Percentiles rank a stretch among this genome's conserved stretches.
Evolutionary conservation across 2,888 invertebrate genomes (phyloP).

Genomic region (Drosophila prolongata): DNA sequence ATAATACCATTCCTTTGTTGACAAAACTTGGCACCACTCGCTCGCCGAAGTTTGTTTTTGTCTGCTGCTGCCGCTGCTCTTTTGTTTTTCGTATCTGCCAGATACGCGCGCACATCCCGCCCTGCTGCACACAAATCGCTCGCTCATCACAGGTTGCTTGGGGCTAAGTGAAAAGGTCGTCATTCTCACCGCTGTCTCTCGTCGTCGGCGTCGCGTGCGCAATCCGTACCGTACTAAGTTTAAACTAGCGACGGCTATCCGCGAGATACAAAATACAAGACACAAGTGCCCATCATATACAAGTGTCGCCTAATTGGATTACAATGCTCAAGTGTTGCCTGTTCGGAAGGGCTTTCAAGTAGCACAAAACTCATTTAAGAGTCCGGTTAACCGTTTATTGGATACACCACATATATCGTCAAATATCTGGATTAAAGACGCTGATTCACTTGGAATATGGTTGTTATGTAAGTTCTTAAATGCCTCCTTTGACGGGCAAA

Average conservation of each 20-base stretch:
- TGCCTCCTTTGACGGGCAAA: neutral
- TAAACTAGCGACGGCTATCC: slow-evolving; percentile 59
- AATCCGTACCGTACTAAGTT: slow-evolving; percentile 31
- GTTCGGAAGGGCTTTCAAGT: slow-evolving; percentile 41
- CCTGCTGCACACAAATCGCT: slow-evolving; percentile 45
- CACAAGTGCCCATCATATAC: slow-evolving; percentile 15
- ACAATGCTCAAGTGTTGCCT: slow-evolving; percentile 52
- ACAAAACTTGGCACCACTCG: slow-evolving; percentile 68
- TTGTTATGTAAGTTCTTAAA: slow-evolving; percentile 77
- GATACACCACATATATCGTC: slow-evolving; percentile 13
- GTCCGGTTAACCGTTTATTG: slow-evolving; percentile 11
- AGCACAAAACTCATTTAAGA: slow-evolving; percentile 13
- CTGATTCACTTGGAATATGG: slow-evolving; percentile 75
- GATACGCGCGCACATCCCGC: slow-evolving; percentile 78
- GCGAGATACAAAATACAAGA: slow-evolving; percentile 36
- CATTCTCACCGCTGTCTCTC: slow-evolving; percentile 41
- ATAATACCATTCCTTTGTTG: slow-evolving; percentile 70
- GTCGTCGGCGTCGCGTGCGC: slow-evolving; percentile 41
- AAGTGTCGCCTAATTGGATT: slow-evolving; percentile 32
- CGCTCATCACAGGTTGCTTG: slow-evolving; percentile 73
- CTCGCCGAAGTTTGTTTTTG: slow-evolving; percentile 48
- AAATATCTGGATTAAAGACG: slow-evolving; percentile 50
- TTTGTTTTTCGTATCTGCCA: slow-evolving; percentile 65
- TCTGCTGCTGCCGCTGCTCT: slow-evolving; percentile 40
- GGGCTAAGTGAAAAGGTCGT: slow-evolving; percentile 68